Percentiles rank a stretch among this genome's conserved stretches.
Evolutionary conservation across 2,113 vertebrate species (phyloP).

Genomic region (Sarotherodon lohbergeri): DNA sequence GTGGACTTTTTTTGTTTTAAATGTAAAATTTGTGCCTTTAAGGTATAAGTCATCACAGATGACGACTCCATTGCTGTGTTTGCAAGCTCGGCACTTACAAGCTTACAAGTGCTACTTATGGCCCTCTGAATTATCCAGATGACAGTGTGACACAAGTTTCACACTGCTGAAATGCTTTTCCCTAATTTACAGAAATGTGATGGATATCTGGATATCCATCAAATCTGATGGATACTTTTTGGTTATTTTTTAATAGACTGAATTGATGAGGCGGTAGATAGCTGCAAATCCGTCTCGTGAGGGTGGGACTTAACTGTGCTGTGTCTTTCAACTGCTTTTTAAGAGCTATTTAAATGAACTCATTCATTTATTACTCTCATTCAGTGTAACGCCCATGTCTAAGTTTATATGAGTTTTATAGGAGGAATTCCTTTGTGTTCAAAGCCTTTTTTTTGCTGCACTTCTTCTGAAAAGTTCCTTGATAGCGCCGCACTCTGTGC

Average conservation of each 20-base stretch:
- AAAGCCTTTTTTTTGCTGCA: neutral
- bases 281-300: neutral
- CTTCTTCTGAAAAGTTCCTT: constrained; percentile 30
- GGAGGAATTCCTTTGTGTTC: neutral
- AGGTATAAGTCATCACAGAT: neutral
- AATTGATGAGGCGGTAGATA: neutral
- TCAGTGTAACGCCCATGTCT: neutral
- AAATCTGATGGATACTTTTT: neutral
- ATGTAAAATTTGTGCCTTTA: neutral
- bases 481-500: constrained; percentile 19
- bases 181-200: neutral
- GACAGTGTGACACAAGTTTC: neutral
- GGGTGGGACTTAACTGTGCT: neutral
- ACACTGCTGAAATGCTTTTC: neutral
- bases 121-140: neutral
- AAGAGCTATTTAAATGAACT: neutral
- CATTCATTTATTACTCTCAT: neutral
- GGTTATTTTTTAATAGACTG: neutral
- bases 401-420: neutral
- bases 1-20: neutral
- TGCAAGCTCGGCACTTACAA: neutral
- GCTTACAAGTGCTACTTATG: neutral
- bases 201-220: neutral
- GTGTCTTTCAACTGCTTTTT: neutral
- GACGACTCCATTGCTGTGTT: neutral